Base-by-base conservation (phyloP, 2,797 vertebrate genomes). In the Lepilemur ruficaudatus region DNA sequence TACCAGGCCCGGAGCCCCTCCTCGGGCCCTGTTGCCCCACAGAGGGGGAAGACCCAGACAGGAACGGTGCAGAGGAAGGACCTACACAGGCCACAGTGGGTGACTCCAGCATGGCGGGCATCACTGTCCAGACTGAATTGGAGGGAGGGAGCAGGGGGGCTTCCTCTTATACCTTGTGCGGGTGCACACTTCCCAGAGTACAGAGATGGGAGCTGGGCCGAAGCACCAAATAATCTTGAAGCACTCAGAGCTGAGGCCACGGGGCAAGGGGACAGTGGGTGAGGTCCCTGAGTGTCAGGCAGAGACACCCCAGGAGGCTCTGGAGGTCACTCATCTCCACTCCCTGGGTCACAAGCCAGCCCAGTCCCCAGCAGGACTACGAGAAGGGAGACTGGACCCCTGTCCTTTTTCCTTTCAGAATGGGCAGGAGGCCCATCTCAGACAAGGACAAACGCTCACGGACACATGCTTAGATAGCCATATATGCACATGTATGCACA, bases 321-420 rank as follows among this genome's bases (percentile, higher is more conserved):
- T 32, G 70, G 38, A 86, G 35, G 5, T n/a, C 30, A 6, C 28
- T 67, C 15, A 2, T 6, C 22, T 87, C 52, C 2, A 17, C 30
- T 70, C 4, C 12, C 20, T 87, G 17, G 38, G 69, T 91, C 76
- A 94, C 35, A 63, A 94, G 70, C 30, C 65, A 96, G 65, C 32
- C 35, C 65, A 3, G 25, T 35, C 28, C 35, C 59, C 61, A 35
- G 4, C 7, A 6, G 57, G 18, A 70, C 17, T 10, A 52, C 18
- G 65, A 46, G n/a, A 93, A 83, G 22, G 63, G 10, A 91, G 32
- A 52, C 38, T 76, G 38, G 7, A 43, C 23, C 2, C 11, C n/a
- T 35, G 7, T 20, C 22, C 23, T 9, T 12, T 93, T 50, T 84
- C 18, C 20, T 76, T 78, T 69, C 78, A 73, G 75, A 88, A 72